Percentiles rank a stretch among this genome's conserved stretches.
These are phyloP conservation scores for Rachycentron canadum DNA, from an alignment of 2,797 vertebrate species.

Conservation along the genomic window DNA sequence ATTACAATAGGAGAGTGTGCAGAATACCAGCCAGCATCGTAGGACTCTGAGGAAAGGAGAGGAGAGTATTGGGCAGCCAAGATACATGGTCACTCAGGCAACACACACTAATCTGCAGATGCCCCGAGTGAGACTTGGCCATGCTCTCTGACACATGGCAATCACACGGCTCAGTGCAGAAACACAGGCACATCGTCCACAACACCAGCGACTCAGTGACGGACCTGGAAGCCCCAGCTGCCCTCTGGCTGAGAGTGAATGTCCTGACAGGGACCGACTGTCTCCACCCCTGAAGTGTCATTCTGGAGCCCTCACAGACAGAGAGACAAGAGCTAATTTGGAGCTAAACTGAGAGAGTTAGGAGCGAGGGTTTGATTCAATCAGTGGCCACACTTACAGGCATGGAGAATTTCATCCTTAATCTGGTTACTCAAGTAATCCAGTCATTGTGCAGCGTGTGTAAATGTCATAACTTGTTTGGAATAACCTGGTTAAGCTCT, in stretches of 20 bases:
- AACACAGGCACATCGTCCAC: slow-evolving; percentile 59
- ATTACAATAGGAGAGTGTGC: slow-evolving; percentile 17
- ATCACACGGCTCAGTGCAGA: slow-evolving; percentile 77
- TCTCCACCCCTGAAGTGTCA: slow-evolving; percentile 33
- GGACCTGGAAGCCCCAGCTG: slow-evolving; percentile 64
- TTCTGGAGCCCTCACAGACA: slow-evolving; percentile 44
- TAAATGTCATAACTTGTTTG: slow-evolving; percentile 49
- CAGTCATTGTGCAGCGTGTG: slow-evolving; percentile 23
- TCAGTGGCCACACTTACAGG: slow-evolving; percentile 33
- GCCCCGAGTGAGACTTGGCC: slow-evolving; percentile 65
- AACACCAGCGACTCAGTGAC: slow-evolving; percentile 49
- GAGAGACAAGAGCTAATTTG: slow-evolving; percentile 20
- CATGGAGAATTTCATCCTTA: slow-evolving; percentile 31
- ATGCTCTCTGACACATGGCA: slow-evolving; percentile 74
- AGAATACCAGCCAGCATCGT: slow-evolving; percentile 34
- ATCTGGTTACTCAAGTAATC: slow-evolving; percentile 48
- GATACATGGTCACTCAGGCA: slow-evolving; percentile 49
- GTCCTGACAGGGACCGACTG: slow-evolving; percentile 38
- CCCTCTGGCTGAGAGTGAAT: slow-evolving; percentile 53
- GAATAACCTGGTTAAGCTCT: slow-evolving; percentile 39
- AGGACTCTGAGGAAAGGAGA: slow-evolving; percentile 28
- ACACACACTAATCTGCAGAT: slow-evolving; percentile 58
- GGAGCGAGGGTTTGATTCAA: slow-evolving; percentile 44
- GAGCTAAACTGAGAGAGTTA: slow-evolving; percentile 35
- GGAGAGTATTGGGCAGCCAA: slow-evolving; percentile 30